Conservation (phyloP, 2,113 vertebrate genomes). For the Neodontobutis hainanensis region DNA sequence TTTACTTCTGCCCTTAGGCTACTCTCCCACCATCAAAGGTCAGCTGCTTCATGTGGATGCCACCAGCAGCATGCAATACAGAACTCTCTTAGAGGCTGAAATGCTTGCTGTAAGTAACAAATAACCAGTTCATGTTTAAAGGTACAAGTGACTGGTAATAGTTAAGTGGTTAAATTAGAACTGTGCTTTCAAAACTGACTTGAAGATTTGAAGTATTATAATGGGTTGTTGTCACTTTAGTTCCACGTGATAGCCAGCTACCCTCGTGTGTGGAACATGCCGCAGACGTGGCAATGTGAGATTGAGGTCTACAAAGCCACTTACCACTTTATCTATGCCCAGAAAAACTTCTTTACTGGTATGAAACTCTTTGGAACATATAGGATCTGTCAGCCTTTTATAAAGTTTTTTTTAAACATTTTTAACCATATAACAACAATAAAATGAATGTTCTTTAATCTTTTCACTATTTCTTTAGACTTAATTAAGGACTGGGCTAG, state of each 20-base stretch:
- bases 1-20: slow-evolving; percentile 78
- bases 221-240: slow-evolving; percentile 65
- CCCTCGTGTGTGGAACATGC: slow-evolving; percentile 96
- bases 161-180: no score
- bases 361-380: slow-evolving; percentile 31
- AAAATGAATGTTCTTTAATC: neutral
- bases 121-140: neutral
- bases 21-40: slow-evolving; percentile 95
- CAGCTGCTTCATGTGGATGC: slow-evolving; percentile 97
- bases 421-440: neutral
- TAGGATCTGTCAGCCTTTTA: neutral
- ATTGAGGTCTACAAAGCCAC: slow-evolving; percentile 98
- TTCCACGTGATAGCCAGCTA: slow-evolving; percentile 96
- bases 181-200: neutral
- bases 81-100: slow-evolving; percentile 95
- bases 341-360: slow-evolving; percentile 99
- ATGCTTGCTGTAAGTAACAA: slow-evolving; percentile 93
- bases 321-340: slow-evolving; percentile 98
- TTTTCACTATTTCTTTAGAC: slow-evolving; percentile 74
- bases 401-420: no score
- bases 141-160: neutral
- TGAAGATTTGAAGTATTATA: neutral
- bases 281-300: slow-evolving; percentile 97
- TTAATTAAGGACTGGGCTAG: slow-evolving; percentile 98
- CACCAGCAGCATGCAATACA: slow-evolving; percentile 97